These are phyloP conservation scores for Autographa gamma DNA, from an alignment of 2,888 invertebrate genomes.

Conservation along the genomic window DNA sequence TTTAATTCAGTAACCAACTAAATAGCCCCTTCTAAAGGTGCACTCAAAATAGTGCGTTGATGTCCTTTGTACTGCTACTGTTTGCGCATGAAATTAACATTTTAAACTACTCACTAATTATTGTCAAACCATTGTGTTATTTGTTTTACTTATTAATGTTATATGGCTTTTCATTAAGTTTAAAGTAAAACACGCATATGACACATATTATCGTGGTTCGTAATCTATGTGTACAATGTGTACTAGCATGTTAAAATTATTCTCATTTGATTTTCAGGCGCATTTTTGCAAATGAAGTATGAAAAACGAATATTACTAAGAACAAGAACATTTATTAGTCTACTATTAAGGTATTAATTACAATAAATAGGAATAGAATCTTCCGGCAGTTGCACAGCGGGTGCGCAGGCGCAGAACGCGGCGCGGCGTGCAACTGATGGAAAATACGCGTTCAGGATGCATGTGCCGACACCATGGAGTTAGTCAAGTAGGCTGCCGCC, in stretches of 20 bases:
- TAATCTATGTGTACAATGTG: no score
- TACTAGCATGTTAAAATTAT: no score
- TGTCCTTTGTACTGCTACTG: constrained; percentile 35
- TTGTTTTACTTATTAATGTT: no score
- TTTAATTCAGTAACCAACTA: no score
- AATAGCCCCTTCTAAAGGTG: background rate
- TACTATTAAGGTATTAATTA: constrained; percentile 66
- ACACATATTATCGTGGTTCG: no score
- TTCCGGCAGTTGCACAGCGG: constrained; percentile 86
- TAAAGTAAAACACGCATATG: no score
- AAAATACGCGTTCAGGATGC: constrained; percentile 81
- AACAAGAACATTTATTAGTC: constrained; percentile 67
- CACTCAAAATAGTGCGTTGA: constrained; percentile 30
- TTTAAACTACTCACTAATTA: no score
- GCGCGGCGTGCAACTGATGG: constrained; percentile 84
- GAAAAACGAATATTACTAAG: constrained; percentile 30
- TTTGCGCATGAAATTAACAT: background rate
- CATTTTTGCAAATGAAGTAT: constrained; percentile 11
- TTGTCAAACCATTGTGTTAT: no score
- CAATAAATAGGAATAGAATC: constrained; percentile 67
- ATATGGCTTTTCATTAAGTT: no score
- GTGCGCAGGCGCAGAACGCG: constrained; percentile 55
- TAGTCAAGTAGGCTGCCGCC: constrained; percentile 71
- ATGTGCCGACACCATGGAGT: constrained; percentile 81
- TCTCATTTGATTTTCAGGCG: background rate